phyloP scores from a whole-genome alignment of 1,140 invertebrate species.

The Aricia agestis region DNA sequence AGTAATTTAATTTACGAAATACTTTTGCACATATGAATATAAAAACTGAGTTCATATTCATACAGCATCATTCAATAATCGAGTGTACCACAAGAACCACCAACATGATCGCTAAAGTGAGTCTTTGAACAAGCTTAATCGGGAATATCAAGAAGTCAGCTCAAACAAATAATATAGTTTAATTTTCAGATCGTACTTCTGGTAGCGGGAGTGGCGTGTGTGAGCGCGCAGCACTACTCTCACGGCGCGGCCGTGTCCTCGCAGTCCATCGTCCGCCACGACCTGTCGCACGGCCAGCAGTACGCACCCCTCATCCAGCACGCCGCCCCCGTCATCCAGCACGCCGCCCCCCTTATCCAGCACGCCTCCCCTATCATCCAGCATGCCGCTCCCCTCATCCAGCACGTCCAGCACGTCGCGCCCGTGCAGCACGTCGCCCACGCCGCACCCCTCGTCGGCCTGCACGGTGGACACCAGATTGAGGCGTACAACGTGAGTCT shows the following conservation, averaged over 20 bases:
- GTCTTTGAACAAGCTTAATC: neutral
- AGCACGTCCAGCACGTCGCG: neutral
- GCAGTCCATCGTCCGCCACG: slow-evolving; percentile 47
- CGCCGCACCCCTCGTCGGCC: neutral
- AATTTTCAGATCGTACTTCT: slow-evolving; percentile 21
- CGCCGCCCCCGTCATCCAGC: neutral
- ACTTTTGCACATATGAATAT: neutral
- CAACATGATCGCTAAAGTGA: slow-evolving; percentile 1
- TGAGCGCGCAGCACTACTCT: slow-evolving; percentile 21
- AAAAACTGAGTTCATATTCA: neutral
- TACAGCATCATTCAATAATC: slow-evolving; percentile 6
- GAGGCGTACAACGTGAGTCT: neutral
- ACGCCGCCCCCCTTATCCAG: slow-evolving; percentile 6
- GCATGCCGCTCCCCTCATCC: neutral
- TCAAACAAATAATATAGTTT: neutral
- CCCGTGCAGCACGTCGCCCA: slow-evolving; percentile 15
- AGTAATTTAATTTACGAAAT: neutral
- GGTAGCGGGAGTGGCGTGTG: slow-evolving; percentile 15
- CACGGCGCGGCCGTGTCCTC: slow-evolving; percentile 43
- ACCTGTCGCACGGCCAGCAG: slow-evolving; percentile 30
- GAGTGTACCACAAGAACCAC: neutral
- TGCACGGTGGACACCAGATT: neutral
- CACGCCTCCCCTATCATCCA: neutral
- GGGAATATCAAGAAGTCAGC: neutral
- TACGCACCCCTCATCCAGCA: slow-evolving; percentile 6